Conservation (phyloP, 1,140 invertebrate species). For the Aphelenchoides besseyi region DNA sequence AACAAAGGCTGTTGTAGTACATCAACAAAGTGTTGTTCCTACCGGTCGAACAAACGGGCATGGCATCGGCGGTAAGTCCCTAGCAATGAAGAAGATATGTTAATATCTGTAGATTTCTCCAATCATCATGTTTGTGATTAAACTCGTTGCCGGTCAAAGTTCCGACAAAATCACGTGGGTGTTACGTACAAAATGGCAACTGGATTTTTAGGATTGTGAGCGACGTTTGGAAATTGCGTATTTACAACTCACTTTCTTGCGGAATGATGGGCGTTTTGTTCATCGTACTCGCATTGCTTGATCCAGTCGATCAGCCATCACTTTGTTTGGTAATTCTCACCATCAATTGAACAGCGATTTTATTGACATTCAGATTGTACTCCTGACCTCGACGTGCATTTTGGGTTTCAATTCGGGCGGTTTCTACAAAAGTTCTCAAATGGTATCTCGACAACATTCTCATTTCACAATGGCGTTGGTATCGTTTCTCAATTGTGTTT, state of each 20-base stretch:
- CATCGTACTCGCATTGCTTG: slow-evolving; percentile 51
- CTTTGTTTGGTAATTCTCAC: slow-evolving; percentile 38
- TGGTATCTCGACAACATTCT: slow-evolving; percentile 58
- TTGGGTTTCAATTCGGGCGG: slow-evolving; percentile 50
- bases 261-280: slow-evolving; percentile 52
- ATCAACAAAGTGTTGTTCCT: slow-evolving; percentile 44
- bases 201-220: slow-evolving; percentile 34
- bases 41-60: slow-evolving; percentile 52
- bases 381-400: slow-evolving; percentile 48
- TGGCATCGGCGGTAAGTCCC: slow-evolving; percentile 54
- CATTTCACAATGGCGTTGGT: slow-evolving; percentile 62
- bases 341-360: background rate
- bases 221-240: slow-evolving; percentile 44
- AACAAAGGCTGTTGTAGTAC: slow-evolving; percentile 25
- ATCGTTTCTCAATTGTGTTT: slow-evolving; percentile 58
- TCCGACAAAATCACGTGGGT: slow-evolving; percentile 29
- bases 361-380: slow-evolving; percentile 31
- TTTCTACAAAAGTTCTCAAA: slow-evolving; percentile 51
- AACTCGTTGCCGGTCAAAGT: slow-evolving; percentile 43
- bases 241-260: slow-evolving; percentile 50
- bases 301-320: slow-evolving; percentile 37
- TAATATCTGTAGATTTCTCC: slow-evolving; percentile 25
- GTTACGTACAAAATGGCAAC: background rate
- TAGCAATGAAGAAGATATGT: no score
- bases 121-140: slow-evolving; percentile 56